Conservation (phyloP, 2,113 vertebrate genomes). For the Mastomys natalensis region DNA sequence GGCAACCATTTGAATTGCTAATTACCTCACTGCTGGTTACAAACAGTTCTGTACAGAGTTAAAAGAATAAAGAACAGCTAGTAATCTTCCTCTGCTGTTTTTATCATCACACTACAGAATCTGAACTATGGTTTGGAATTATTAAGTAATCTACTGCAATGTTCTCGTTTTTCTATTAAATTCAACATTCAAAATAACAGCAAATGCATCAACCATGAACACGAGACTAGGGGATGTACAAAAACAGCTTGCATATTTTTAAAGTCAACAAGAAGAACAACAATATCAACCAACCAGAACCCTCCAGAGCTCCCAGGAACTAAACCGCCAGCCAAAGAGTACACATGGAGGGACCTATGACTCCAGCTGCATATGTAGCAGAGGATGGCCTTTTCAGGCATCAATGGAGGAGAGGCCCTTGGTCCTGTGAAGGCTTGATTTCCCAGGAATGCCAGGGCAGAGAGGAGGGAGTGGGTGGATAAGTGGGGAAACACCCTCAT, state of each 20-base stretch:
- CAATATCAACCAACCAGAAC: no score
- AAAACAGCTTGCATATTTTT: not conserved
- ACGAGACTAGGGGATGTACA: not conserved
- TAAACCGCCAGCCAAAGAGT: no score
- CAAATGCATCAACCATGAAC: not conserved
- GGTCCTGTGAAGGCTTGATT: no score
- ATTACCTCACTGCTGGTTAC: constrained; percentile 44
- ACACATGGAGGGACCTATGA: no score
- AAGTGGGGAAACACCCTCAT: no score
- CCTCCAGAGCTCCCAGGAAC: no score
- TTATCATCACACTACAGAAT: constrained; percentile 37
- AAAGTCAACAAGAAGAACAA: not conserved
- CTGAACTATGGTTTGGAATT: not conserved
- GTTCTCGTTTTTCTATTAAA: constrained; percentile 22
- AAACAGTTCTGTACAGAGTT: constrained; percentile 30
- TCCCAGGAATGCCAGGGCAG: no score
- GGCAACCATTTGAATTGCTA: constrained; percentile 52
- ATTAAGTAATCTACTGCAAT: not conserved
- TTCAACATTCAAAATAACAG: not conserved
- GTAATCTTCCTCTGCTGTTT: not conserved
- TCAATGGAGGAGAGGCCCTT: no score
- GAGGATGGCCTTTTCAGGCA: no score
- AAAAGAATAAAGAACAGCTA: not conserved
- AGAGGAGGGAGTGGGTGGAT: no score
- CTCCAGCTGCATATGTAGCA: no score